Base-by-base conservation (phyloP, 30 jellyfish, hydroid and myxozoan genomes). In the Hydractinia echinata region DNA sequence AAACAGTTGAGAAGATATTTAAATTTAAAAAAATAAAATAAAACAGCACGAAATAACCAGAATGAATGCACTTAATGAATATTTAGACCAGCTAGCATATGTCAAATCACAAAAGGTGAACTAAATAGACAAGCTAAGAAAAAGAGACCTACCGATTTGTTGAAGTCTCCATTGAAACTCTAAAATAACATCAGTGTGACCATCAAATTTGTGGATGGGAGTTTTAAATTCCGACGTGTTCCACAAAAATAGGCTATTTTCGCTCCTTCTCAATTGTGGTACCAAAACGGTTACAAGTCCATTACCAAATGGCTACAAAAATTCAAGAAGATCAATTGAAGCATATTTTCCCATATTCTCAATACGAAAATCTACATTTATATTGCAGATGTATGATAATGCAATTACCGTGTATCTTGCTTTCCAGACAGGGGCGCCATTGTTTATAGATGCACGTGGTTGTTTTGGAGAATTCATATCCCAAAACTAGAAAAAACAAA, bases 341-440 rank as follows among this genome's bases (percentile, higher is more conserved):
- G 4, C 76, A 66, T 19, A 66, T 66, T 1, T 13, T 19, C 15
- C 76, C 1, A 66, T 66, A 52, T 66, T 66, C 76, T 19, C 21
- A 66, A 52, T 66, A 66, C 21, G 4, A 30, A 30, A 30, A 30
- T 30, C 2, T 18, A 4, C 19, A 30, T 18, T 7, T 5, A 18
- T 48, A 44, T 18, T 72, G 50, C 13, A 72, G 50, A 72, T 18
- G 50, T 68, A 72, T n/a, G 15, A 54, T 55, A 13, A 7, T 8
- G 20, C 8, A 60, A 94, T 56, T 62, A 92, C 99, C 72, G 99
- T 87, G 74, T 83, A 93, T 53, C 96, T 72, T 52, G 99, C 99
- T 68, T 95, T 81, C 99, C 99, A 93, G 4, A 93, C 99, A 21
- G 99, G 99, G 15, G 99, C 84, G 5, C 96, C 99, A 77, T 92